A percentile compares a stretch with the other conserved stretches of the same genome.
phyloP scores from a whole-genome alignment of 2,888 invertebrate species.

The Charanyca ferruginea region DNA sequence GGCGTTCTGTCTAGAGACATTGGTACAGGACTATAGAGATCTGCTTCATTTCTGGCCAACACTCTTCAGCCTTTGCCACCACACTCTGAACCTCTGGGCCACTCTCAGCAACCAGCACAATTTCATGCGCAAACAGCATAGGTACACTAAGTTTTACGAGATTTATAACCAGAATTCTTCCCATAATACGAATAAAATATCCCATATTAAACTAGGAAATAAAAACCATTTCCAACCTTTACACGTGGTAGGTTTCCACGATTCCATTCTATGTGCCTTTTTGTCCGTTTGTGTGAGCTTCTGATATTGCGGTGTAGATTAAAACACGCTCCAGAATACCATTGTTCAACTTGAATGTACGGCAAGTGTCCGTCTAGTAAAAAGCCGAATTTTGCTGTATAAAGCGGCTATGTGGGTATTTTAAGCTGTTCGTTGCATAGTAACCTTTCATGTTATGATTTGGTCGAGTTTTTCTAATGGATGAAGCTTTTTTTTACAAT shows the following conservation, averaged over 20 bases:
- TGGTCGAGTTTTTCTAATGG: neutral
- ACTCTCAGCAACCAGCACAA: no score
- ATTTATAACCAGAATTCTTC: no score
- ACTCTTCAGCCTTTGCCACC: no score
- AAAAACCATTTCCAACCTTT: conserved; percentile 30
- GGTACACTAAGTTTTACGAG: no score
- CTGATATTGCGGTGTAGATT: conserved; percentile 54
- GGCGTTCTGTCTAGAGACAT: no score
- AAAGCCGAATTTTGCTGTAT: conserved; percentile 5
- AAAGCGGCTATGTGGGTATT: conserved; percentile 32
- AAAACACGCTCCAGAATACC: conserved; percentile 49
- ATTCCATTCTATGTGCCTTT: conserved; percentile 33
- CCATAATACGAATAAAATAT: conserved; percentile 7
- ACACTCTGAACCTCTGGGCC: no score
- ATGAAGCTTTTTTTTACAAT: neutral
- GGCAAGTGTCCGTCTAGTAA: conserved; percentile 48
- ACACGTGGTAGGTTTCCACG: conserved; percentile 29
- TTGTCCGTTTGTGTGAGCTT: conserved; percentile 44
- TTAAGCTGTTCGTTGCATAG: conserved; percentile 23
- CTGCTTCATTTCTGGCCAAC: no score
- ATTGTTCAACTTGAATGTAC: conserved; percentile 58
- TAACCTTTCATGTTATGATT: conserved; percentile 22
- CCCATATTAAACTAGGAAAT: conserved; percentile 15
- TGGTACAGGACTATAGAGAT: no score
- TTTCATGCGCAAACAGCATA: no score